These are phyloP conservation scores for Eristalinus sepulchralis DNA, from an alignment of 2,888 invertebrate genomes.

Conservation along the genomic window DNA sequence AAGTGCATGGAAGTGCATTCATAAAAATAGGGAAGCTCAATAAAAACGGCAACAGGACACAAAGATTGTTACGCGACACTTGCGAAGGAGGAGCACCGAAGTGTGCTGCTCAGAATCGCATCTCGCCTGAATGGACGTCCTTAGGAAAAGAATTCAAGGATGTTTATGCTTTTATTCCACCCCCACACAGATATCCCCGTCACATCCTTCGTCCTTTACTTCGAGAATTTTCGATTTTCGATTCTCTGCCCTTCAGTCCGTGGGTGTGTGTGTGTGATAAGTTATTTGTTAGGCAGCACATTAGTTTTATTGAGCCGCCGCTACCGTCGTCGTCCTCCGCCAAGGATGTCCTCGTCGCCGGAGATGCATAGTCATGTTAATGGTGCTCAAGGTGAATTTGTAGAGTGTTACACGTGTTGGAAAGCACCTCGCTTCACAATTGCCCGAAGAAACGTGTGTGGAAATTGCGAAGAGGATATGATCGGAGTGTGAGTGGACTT, in stretches of 20 bases:
- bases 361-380: slow-evolving; percentile 26
- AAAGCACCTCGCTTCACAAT: neutral
- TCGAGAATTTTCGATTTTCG: neutral
- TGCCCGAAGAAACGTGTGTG: neutral
- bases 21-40: slow-evolving; percentile 13
- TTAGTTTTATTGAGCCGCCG: slow-evolving; percentile 33
- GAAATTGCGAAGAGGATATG: neutral
- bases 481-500: neutral
- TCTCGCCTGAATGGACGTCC: slow-evolving; percentile 56
- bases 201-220: neutral
- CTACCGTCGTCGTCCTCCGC: neutral
- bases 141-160: slow-evolving; percentile 42
- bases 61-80: neutral
- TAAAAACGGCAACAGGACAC: slow-evolving; percentile 1
- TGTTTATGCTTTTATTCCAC: slow-evolving; percentile 42
- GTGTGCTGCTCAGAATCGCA: slow-evolving; percentile 54
- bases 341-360: neutral
- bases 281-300: slow-evolving; percentile 63
- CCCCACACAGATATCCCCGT: neutral
- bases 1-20: slow-evolving; percentile 22
- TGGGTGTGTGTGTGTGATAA: slow-evolving; percentile 5
- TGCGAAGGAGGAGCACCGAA: slow-evolving; percentile 26
- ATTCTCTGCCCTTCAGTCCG: neutral
- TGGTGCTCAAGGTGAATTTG: neutral
- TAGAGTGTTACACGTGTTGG: neutral